Conservation (phyloP, 2,113 vertebrate genomes). For the Lepisosteus oculatus region DNA sequence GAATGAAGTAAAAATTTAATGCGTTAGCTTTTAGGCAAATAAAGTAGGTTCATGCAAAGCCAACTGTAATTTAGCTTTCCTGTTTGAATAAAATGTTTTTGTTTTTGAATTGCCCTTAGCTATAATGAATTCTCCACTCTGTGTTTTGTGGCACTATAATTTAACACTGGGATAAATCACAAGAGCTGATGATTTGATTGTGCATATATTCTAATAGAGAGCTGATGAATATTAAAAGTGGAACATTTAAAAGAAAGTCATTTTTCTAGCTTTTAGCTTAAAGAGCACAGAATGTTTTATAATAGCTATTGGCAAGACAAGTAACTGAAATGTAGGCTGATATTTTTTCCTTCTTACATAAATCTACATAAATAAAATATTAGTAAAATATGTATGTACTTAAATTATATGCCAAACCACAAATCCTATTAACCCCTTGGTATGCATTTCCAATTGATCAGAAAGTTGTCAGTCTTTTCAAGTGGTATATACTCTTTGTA, state of each 20-base stretch:
- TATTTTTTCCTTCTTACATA: slow-evolving; percentile 55
- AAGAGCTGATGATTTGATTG: slow-evolving; percentile 60
- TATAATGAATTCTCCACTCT: slow-evolving; percentile 68
- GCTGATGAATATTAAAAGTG: slow-evolving; percentile 75
- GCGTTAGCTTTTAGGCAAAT: slow-evolving; percentile 66
- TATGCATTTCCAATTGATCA: slow-evolving; percentile 42
- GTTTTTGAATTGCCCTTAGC: slow-evolving; percentile 72
- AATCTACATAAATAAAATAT: slow-evolving; percentile 57
- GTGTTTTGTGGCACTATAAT: slow-evolving; percentile 63
- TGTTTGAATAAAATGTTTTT: slow-evolving; percentile 73
- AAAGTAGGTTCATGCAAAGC: slow-evolving; percentile 66
- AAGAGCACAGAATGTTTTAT: slow-evolving; percentile 50
- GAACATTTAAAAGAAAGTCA: slow-evolving; percentile 65
- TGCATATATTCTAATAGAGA: slow-evolving; percentile 71
- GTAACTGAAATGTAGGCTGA: slow-evolving; percentile 43
- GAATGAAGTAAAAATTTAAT: slow-evolving; percentile 55
- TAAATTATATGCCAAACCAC: slow-evolving; percentile 46
- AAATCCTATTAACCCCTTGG: slow-evolving; percentile 15
- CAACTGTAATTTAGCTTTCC: slow-evolving; percentile 70
- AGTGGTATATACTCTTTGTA: slow-evolving; percentile 41
- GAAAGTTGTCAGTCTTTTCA: slow-evolving; percentile 43
- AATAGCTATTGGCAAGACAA: slow-evolving; percentile 54
- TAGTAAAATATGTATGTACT: slow-evolving; percentile 41
- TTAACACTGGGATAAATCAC: slow-evolving; percentile 74
- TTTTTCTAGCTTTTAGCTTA: slow-evolving; percentile 60